These are phyloP conservation scores for Psophia crepitans DNA, from an alignment of 2,113 vertebrate genomes.

Conservation along the genomic window DNA sequence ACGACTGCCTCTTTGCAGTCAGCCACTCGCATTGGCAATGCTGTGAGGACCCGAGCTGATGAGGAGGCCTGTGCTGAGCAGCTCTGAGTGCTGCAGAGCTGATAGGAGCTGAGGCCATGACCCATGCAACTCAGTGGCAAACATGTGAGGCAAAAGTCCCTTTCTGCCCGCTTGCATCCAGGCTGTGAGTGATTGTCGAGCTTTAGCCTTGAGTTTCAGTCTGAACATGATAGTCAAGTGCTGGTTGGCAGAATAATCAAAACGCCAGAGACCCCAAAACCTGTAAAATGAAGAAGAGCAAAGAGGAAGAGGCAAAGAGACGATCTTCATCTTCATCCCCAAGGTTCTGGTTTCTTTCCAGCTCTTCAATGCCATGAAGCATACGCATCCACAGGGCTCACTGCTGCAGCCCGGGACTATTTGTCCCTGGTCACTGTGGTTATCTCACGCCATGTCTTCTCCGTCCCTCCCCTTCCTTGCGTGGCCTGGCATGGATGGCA, in stretches of 20 bases:
- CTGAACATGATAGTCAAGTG: background rate
- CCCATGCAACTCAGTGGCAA: background rate
- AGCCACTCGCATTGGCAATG: fast-evolving
- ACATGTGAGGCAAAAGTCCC: background rate
- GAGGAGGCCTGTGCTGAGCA: background rate
- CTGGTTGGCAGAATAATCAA: background rate
- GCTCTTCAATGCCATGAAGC: background rate
- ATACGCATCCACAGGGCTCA: background rate
- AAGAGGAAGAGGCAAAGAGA: background rate
- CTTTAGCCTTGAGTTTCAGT: background rate
- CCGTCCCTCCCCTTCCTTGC: background rate
- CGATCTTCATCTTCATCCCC: background rate
- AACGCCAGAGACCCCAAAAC: background rate
- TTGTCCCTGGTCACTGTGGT: background rate
- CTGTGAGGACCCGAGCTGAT: background rate
- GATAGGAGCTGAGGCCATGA: background rate
- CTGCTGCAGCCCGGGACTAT: background rate
- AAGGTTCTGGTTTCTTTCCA: background rate
- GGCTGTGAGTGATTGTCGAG: background rate
- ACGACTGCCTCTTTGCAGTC: background rate
- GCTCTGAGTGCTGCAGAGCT: background rate
- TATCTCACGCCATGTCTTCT: background rate
- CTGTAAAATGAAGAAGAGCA: background rate
- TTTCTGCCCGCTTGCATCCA: background rate
- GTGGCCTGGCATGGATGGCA: fast-evolving